Evolutionary conservation across 1,140 invertebrate species (phyloP).

Genomic region (Musca vetustissima): DNA sequence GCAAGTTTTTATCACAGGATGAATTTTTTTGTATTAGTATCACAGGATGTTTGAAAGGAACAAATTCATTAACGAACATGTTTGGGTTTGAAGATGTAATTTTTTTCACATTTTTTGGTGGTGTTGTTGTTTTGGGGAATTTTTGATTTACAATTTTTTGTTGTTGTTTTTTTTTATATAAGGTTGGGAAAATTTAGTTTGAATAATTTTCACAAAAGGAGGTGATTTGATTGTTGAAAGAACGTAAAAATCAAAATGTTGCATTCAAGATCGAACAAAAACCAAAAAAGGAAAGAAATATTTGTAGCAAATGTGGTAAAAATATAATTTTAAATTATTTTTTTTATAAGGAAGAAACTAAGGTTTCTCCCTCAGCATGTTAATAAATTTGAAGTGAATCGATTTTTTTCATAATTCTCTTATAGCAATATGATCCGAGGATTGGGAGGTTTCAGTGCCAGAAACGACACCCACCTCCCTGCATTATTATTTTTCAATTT

Average conservation of each 20-base stretch:
- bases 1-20: too few species aligned
- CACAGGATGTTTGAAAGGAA: too few species aligned
- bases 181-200: slow-evolving; percentile 22
- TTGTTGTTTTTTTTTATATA: slow-evolving; percentile 31
- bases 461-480: too few species aligned
- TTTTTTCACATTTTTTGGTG: slow-evolving; percentile 24
- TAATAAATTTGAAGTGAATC: too few species aligned
- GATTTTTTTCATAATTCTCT: too few species aligned
- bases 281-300: slow-evolving; percentile 49
- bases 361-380: not conserved
- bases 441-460: too few species aligned
- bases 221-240: slow-evolving; percentile 34
- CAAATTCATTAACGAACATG: too few species aligned
- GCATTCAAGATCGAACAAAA: slow-evolving; percentile 23
- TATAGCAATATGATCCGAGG: too few species aligned
- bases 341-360: not conserved
- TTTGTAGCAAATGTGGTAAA: slow-evolving; percentile 35
- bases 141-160: not conserved
- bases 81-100: slow-evolving; percentile 6
- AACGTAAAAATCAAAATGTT: slow-evolving; percentile 35
- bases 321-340: not conserved
- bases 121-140: slow-evolving; percentile 26
- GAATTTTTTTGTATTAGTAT: too few species aligned
- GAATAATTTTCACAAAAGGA: slow-evolving; percentile 12
- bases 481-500: too few species aligned